Evolutionary conservation across 2,797 vertebrate genomes (phyloP), one percentile per base, ranked within the genome.

Genomic region (Gadopsis bispinosus): DNA sequence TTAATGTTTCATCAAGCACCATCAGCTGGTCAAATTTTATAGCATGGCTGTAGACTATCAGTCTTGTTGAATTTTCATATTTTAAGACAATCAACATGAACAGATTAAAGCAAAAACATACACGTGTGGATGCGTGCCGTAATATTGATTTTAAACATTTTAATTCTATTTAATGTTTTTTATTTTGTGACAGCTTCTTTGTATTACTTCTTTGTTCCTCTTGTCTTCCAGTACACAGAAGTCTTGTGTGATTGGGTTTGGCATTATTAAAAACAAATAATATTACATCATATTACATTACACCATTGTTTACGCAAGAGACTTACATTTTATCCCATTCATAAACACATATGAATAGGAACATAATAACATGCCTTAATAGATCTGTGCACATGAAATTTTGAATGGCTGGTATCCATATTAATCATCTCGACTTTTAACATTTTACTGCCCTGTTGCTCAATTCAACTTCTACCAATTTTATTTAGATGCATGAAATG

Each of bases 401-500:
- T 60, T 79, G 35, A 77, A 70, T 58, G 19, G 13, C 9, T 31
- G 8, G 61, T 35, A 26, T 33, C 5, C 0, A 43, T 1, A 33
- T 67, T 4, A 59, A 47, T 53, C 8, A 69, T 58, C 1, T 63
- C 55, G 37, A 83, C 64, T 43, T 69, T 54, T 6, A 13, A 39
- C 33, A 14, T 56, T 61, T 50, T 33, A 55, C 37, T 20, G 5
- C 50, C 33, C 19, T 58, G 33, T 60, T 68, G 39, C 17, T n/a
- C 20, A 48, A 29, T 26, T 11, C 12, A 33, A 45, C 35, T 59
- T 7, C 20, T 11, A 16, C n/a, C 43, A 5, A 19, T 50, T 71
- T 55, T 60, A 33, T 64, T 68, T 73, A 58, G 29, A 66, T 41
- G 65, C 37, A 1, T 29, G 9, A 66, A 86, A 88, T 88, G 77